Percentiles rank a stretch among this genome's conserved stretches.
These are phyloP conservation scores for Podocnemis expansa DNA, from an alignment of 2,113 vertebrate genomes.

Conservation along the genomic window DNA sequence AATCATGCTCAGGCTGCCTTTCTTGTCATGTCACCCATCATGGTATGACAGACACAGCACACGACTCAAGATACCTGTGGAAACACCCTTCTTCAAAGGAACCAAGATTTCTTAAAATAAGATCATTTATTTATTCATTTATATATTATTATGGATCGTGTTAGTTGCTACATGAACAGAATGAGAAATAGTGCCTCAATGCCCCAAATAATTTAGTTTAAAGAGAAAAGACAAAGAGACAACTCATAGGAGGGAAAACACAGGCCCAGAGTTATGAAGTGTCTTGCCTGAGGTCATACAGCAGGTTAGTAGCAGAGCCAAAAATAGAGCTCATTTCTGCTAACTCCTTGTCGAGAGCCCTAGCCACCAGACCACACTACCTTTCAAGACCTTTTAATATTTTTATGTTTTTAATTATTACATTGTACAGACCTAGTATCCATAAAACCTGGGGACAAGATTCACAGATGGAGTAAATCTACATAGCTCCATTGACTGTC, in stretches of 20 bases:
- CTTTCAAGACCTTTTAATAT: background rate
- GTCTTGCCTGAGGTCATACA: background rate
- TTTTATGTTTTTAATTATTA: background rate
- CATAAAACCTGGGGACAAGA: background rate
- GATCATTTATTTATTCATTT: background rate
- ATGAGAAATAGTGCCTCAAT: background rate
- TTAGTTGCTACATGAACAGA: background rate
- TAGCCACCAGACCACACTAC: background rate
- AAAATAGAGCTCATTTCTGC: background rate
- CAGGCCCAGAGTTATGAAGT: background rate
- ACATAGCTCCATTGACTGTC: background rate
- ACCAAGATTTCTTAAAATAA: background rate
- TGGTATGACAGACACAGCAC: background rate
- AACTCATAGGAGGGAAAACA: background rate
- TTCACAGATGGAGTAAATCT: background rate
- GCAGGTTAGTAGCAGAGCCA: background rate
- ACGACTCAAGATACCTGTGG: background rate
- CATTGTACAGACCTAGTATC: background rate
- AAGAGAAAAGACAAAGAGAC: background rate
- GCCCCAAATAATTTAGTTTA: background rate
- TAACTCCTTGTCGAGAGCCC: background rate
- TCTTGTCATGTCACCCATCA: rapidly evolving
- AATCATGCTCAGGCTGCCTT: background rate
- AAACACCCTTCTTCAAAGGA: background rate
- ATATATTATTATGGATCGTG: background rate